Conservation (phyloP, 1,140 invertebrate genomes). For the Leptinotarsa texana region DNA sequence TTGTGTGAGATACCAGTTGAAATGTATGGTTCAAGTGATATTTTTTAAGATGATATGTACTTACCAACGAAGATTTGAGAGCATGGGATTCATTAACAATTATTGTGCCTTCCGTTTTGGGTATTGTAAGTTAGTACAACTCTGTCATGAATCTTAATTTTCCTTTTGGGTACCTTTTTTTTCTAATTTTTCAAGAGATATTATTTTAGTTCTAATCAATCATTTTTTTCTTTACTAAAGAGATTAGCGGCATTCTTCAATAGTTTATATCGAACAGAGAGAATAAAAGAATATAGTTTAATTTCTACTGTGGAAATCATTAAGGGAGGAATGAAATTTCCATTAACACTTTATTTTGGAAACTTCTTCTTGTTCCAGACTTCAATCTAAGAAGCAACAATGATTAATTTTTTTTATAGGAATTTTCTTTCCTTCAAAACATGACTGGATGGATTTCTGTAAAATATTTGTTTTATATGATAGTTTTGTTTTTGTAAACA, state of each 20-base stretch:
- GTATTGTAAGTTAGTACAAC: background rate
- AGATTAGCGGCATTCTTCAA: background rate
- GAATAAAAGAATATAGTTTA: background rate
- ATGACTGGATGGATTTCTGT: background rate
- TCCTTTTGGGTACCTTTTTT: background rate
- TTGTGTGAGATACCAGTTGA: background rate
- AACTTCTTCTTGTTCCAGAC: background rate
- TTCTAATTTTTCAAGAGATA: background rate
- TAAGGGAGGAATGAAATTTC: background rate
- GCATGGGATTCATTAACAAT: background rate
- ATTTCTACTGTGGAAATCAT: background rate
- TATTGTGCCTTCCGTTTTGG: background rate
- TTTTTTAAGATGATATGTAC: slow-evolving; percentile 15
- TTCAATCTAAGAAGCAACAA: background rate
- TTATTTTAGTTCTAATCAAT: background rate
- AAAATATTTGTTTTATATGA: background rate
- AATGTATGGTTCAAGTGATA: slow-evolving; percentile 10
- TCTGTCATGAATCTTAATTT: slow-evolving; percentile 2
- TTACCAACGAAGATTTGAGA: background rate
- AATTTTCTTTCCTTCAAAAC: background rate
- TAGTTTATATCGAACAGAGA: background rate
- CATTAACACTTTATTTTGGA: background rate
- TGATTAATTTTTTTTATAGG: background rate
- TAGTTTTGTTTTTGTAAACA: no score
- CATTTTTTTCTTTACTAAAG: background rate